Evolutionary conservation across 2,888 invertebrate genomes (phyloP).

Genomic region (Linnaemya tessellans): DNA sequence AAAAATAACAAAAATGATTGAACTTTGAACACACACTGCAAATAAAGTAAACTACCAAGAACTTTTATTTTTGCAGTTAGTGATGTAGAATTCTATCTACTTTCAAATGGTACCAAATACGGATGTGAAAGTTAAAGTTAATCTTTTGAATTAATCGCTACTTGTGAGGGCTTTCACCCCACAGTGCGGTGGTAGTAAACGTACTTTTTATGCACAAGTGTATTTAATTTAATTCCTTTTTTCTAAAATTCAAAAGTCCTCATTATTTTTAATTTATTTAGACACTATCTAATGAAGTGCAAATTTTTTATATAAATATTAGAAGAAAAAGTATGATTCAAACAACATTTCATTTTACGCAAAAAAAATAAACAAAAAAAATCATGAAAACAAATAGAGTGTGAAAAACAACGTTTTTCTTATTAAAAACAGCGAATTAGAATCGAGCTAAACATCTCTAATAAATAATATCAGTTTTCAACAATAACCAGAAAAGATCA

Average conservation of each 20-base stretch:
- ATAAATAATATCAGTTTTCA: slow-evolving; percentile 69
- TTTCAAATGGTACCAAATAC: too few species aligned
- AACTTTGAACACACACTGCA: too few species aligned
- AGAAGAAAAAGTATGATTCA: background rate
- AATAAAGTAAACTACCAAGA: too few species aligned
- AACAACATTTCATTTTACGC: slow-evolving; percentile 1
- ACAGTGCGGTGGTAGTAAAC: too few species aligned
- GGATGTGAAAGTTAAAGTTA: too few species aligned
- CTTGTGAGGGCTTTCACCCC: too few species aligned
- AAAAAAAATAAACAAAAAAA: slow-evolving; percentile 33
- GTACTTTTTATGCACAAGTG: background rate
- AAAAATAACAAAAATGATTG: too few species aligned
- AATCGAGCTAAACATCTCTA: slow-evolving; percentile 21
- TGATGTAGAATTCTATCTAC: too few species aligned
- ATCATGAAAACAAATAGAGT: slow-evolving; percentile 58
- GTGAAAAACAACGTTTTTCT: slow-evolving; percentile 57
- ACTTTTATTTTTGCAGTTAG: too few species aligned
- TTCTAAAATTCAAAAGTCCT: background rate
- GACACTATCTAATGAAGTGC: slow-evolving; percentile 4
- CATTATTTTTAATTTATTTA: background rate
- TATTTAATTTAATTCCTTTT: background rate
- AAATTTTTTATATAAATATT: background rate
- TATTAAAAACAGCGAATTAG: slow-evolving; percentile 46
- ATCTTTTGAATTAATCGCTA: too few species aligned
- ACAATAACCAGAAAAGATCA: slow-evolving; percentile 61